These are phyloP conservation scores for Cossypha niveicapilla DNA, from an alignment of 2,797 vertebrate species.

Conservation along the genomic window DNA sequence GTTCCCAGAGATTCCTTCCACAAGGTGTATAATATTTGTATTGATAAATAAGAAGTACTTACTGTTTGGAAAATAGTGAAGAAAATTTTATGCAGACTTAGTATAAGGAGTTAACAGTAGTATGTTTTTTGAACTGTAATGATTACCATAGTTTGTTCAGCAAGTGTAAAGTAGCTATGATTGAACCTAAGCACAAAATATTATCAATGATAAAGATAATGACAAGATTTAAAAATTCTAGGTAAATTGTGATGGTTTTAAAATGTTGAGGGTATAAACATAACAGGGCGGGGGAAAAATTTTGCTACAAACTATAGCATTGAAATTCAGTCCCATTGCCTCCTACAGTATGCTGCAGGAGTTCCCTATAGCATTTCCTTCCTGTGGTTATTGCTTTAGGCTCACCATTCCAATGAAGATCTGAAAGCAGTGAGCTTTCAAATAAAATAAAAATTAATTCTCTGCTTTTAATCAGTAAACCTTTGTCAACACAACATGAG, in stretches of 20 bases:
- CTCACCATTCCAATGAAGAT: not conserved
- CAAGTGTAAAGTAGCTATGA: not conserved
- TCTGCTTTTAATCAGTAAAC: slow-evolving; percentile 17
- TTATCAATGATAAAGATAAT: not conserved
- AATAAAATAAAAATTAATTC: not conserved
- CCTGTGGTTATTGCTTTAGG: slow-evolving; percentile 4
- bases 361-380: not conserved
- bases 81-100: not conserved
- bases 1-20: not conserved
- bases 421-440: not conserved
- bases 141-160: not conserved
- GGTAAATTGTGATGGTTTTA: not conserved
- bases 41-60: not conserved
- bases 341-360: not conserved
- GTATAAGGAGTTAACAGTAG: not conserved
- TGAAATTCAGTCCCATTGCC: not conserved
- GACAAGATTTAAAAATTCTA: not conserved
- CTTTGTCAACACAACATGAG: slow-evolving; percentile 11
- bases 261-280: not conserved
- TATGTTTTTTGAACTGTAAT: not conserved
- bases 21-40: not conserved
- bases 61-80: not conserved
- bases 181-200: not conserved
- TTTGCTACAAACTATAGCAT: not conserved
- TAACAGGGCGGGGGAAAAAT: fast-evolving